phyloP scores from a whole-genome alignment of 2,888 invertebrate genomes.

The Sarcophaga variegata region DNA sequence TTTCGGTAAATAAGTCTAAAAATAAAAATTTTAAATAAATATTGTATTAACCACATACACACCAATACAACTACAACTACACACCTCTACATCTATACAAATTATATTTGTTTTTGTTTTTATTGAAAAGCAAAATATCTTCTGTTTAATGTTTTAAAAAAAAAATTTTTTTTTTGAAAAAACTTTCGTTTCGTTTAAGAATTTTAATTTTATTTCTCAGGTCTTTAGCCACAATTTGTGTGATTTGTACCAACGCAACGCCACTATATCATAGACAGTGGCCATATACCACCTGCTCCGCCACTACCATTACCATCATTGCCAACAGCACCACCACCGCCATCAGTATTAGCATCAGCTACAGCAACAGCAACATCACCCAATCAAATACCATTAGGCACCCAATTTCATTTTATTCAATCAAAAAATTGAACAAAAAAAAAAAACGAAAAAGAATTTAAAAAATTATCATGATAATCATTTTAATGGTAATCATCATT shows the following conservation, averaged over 20 bases:
- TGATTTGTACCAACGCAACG: slow-evolving; percentile 25
- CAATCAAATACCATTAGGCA: slow-evolving; percentile 32
- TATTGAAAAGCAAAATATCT: slow-evolving; percentile 54
- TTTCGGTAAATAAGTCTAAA: slow-evolving; percentile 62
- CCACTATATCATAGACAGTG: background rate
- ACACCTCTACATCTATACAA: background rate
- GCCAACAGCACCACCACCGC: background rate
- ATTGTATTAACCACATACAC: slow-evolving; percentile 14
- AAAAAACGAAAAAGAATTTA: background rate
- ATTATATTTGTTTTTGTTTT: background rate
- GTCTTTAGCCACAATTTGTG: slow-evolving; percentile 57
- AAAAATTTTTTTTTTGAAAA: slow-evolving; percentile 28
- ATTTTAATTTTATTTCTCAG: slow-evolving; percentile 30
- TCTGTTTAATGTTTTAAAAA: slow-evolving; percentile 64
- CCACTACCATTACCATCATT: background rate
- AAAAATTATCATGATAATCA: slow-evolving; percentile 12
- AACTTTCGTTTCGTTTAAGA: too few species aligned
- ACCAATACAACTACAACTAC: background rate
- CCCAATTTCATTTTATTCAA: slow-evolving; percentile 48
- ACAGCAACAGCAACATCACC: background rate
- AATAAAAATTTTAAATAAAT: slow-evolving; percentile 29
- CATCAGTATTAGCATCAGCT: background rate
- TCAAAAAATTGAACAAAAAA: slow-evolving; percentile 7
- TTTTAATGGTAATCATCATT: slow-evolving; percentile 29
- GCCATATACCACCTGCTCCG: slow-evolving; percentile 55